Conservation (phyloP, 2,888 invertebrate genomes). For the Ferrisia virgata region DNA sequence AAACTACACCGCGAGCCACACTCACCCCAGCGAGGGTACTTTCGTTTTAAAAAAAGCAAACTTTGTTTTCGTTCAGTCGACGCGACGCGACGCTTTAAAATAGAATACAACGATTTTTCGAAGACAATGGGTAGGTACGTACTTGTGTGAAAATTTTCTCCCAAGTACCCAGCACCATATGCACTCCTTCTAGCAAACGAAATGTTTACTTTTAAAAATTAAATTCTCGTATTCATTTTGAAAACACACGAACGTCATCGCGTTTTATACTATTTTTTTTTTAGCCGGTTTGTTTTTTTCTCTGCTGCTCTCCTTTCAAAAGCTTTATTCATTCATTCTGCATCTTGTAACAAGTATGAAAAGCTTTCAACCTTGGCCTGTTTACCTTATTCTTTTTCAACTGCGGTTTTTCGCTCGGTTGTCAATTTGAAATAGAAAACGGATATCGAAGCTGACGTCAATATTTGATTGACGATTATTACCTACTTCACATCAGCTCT, state of each 20-base stretch:
- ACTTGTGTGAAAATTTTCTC: neutral
- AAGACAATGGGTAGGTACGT: neutral
- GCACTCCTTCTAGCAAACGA: neutral
- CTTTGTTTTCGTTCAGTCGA: neutral
- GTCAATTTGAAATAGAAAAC: neutral
- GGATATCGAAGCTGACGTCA: neutral
- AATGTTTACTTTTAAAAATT: neutral
- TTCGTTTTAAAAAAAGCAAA: neutral
- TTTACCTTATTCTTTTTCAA: neutral
- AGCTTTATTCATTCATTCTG: neutral
- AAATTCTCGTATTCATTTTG: neutral
- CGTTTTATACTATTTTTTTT: neutral
- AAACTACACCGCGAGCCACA: neutral
- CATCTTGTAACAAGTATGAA: neutral
- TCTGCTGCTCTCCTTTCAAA: neutral
- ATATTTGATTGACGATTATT: neutral
- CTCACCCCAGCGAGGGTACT: neutral
- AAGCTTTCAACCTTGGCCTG: neutral
- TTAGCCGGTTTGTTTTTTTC: neutral
- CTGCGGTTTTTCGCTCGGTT: neutral
- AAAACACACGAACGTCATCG: neutral
- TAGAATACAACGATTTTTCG: neutral
- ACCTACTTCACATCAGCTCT: too few species aligned
- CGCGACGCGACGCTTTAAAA: neutral
- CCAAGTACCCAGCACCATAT: neutral